Conservation (phyloP, 2,113 vertebrate species). For the Nansenia antarctica region DNA sequence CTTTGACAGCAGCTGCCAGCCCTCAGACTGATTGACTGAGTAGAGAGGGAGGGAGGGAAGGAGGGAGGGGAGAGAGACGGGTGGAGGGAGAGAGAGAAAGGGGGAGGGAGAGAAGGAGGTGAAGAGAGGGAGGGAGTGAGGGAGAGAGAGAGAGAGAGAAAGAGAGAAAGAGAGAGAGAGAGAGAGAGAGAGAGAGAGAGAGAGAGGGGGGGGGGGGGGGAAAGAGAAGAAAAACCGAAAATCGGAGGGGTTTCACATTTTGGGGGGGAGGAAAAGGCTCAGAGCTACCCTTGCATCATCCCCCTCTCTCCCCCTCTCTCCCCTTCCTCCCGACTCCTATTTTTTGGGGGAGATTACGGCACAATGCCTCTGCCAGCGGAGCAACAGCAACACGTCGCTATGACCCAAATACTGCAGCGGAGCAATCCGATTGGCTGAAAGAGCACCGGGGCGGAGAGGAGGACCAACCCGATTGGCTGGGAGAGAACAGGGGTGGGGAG, state of each 20-base stretch:
- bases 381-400: conserved; percentile 66
- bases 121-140: conserved; percentile 3
- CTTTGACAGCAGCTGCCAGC: not conserved
- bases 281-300: not conserved
- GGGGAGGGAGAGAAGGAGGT: not conserved
- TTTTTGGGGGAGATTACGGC: conserved; percentile 69
- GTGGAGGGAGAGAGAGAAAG: conserved; percentile 4
- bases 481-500: conserved; percentile 23
- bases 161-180: not conserved
- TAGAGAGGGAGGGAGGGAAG: not conserved
- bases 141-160: not conserved
- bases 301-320: not conserved
- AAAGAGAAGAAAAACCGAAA: not conserved
- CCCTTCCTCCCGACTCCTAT: conserved; percentile 14
- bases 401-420: conserved; percentile 77
- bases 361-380: conserved; percentile 69
- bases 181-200: not conserved
- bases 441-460: conserved; percentile 27
- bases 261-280: not conserved
- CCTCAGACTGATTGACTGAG: not conserved
- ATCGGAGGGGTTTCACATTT: not conserved
- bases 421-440: conserved; percentile 64
- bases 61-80: conserved; percentile 1
- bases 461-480: conserved; percentile 32
- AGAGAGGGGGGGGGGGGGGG: not conserved